Percentiles rank a stretch among this genome's conserved stretches.
These are phyloP conservation scores for Platichthys flesus DNA, from an alignment of 2,113 vertebrate species.

Conservation along the genomic window DNA sequence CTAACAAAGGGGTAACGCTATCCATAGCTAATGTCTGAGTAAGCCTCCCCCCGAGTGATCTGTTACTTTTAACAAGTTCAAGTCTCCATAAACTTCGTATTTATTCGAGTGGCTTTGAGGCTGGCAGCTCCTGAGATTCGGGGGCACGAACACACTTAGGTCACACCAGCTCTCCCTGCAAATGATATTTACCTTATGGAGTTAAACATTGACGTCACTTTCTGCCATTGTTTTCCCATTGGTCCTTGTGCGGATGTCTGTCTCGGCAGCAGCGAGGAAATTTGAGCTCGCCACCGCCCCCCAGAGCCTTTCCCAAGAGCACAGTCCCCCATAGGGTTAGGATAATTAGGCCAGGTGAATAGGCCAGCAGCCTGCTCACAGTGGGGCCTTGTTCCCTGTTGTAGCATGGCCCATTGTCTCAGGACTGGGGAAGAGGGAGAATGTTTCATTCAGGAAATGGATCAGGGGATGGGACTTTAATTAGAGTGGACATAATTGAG, in stretches of 20 bases:
- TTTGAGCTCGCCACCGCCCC: conserved; percentile 44
- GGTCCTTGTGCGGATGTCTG: conserved; percentile 16
- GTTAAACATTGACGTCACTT: conserved; percentile 27
- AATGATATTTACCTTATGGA: conserved; percentile 13
- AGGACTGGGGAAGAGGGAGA: conserved; percentile 41
- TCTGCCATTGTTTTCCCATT: conserved; percentile 30
- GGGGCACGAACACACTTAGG: conserved; percentile 4
- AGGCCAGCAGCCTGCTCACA: conserved; percentile 77
- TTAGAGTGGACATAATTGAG: conserved; percentile 76
- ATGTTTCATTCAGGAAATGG: conserved; percentile 77
- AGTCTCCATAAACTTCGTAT: conserved; percentile 31
- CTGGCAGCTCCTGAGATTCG: conserved; percentile 9
- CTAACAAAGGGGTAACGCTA: conserved; percentile 63
- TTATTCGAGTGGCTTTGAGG: conserved; percentile 20
- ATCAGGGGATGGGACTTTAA: conserved; percentile 75
- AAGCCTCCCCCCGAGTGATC: conserved; percentile 33
- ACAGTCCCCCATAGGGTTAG: conserved; percentile 65
- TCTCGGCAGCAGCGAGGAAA: conserved; percentile 46
- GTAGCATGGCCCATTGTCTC: conserved; percentile 74
- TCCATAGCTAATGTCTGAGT: conserved; percentile 51
- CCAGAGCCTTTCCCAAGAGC: conserved; percentile 70
- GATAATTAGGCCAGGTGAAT: conserved; percentile 85
- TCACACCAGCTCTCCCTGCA: conserved; percentile 11
- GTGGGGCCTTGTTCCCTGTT: conserved; percentile 80
- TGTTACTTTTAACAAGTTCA: conserved; percentile 62